Conservation (phyloP, 2,113 vertebrate species). For the Maccullochella peelii region DNA sequence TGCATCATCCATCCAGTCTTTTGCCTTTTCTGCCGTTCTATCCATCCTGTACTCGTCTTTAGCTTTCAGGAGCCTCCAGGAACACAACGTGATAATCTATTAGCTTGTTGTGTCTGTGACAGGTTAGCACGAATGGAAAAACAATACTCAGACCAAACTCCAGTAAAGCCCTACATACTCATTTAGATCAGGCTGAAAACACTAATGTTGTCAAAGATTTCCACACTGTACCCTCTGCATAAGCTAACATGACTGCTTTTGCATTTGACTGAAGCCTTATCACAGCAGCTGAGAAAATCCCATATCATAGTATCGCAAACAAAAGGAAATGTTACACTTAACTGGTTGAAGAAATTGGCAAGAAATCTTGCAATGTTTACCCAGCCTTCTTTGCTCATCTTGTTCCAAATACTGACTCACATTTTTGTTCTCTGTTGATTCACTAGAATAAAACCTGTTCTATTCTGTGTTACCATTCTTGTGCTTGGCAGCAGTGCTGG, state of each 20-base stretch:
- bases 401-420: slow-evolving; percentile 4
- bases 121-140: slow-evolving; percentile 25
- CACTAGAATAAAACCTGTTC: slow-evolving; percentile 29
- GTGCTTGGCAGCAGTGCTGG: slow-evolving; percentile 9
- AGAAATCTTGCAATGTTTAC: slow-evolving; percentile 52
- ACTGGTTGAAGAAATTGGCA: slow-evolving; percentile 60
- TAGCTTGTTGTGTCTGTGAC: slow-evolving; percentile 49
- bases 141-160: slow-evolving; percentile 17
- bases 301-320: slow-evolving; percentile 46
- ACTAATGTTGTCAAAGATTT: slow-evolving; percentile 36
- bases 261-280: slow-evolving; percentile 43
- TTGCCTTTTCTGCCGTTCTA: slow-evolving; percentile 22
- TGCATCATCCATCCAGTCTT: slow-evolving; percentile 61
- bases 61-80: slow-evolving; percentile 42
- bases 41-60: slow-evolving; percentile 44
- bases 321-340: slow-evolving; percentile 55
- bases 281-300: slow-evolving; percentile 44
- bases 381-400: slow-evolving; percentile 14
- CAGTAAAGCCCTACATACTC: slow-evolving; percentile 24
- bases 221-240: slow-evolving; percentile 14
- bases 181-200: slow-evolving; percentile 44
- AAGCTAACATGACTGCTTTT: slow-evolving; percentile 25
- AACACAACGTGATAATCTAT: slow-evolving; percentile 51
- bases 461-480: background rate
- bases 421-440: slow-evolving; percentile 44